Percentiles rank a stretch among this genome's conserved stretches.
Conservation (phyloP, 2,113 vertebrate genomes). For the Amblyopsis rosae region DNA sequence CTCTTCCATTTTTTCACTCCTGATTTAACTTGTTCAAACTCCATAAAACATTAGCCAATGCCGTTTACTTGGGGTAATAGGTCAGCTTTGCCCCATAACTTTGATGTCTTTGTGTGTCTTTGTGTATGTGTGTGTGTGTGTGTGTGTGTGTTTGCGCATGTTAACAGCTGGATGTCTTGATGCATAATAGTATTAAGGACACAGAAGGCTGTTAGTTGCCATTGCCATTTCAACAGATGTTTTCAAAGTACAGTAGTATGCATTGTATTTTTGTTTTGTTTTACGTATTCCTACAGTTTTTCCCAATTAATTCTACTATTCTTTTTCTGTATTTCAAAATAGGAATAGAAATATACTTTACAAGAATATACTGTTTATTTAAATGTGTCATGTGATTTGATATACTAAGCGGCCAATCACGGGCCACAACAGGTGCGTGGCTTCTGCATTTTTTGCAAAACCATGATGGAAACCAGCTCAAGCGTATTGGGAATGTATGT, state of each 20-base stretch:
- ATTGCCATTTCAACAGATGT: slow-evolving; percentile 1
- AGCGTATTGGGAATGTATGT: too few relatives aligned
- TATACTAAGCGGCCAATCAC: too few relatives aligned
- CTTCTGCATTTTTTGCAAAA: too few relatives aligned
- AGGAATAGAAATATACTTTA: too few relatives aligned
- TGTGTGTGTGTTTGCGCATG: not conserved
- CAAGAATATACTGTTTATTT: too few relatives aligned
- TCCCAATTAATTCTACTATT: too few relatives aligned
- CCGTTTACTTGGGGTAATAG: slow-evolving; percentile 3
- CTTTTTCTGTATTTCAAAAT: too few relatives aligned
- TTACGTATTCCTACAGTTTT: too few relatives aligned
- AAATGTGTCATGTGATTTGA: too few relatives aligned
- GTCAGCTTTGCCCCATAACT: slow-evolving; percentile 30
- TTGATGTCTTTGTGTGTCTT: slow-evolving; percentile 27
- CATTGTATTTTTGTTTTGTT: too few relatives aligned
- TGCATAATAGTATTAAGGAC: slow-evolving; percentile 16
- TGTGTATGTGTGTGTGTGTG: not conserved
- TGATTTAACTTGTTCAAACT: slow-evolving; percentile 38
- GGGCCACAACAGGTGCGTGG: too few relatives aligned
- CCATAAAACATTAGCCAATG: slow-evolving; percentile 10
- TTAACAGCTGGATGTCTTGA: slow-evolving; percentile 6
- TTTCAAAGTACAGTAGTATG: not conserved
- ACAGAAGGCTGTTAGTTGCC: slow-evolving; percentile 3
- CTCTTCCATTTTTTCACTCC: slow-evolving; percentile 4
- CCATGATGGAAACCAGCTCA: too few relatives aligned